These are phyloP conservation scores for Sesia apiformis DNA, from an alignment of 2,888 invertebrate species.

Conservation along the genomic window DNA sequence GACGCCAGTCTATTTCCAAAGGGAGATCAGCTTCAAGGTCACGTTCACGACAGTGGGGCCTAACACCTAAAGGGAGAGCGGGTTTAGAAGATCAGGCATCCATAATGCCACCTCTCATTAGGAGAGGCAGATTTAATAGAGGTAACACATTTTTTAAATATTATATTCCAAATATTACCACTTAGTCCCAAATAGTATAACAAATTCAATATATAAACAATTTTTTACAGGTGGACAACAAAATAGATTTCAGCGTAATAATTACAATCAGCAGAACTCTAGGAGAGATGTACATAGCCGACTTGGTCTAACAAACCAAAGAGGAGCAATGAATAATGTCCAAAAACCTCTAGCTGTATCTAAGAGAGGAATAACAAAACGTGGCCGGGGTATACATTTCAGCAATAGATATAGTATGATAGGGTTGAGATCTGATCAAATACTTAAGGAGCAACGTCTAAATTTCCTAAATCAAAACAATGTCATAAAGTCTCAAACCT, in stretches of 20 bases:
- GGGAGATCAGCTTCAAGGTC: constrained; percentile 45
- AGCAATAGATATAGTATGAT: constrained; percentile 52
- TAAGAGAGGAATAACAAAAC: constrained; percentile 59
- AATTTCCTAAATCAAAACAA: constrained; percentile 38
- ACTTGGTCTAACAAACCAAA: constrained; percentile 45
- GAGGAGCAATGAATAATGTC: constrained; percentile 32
- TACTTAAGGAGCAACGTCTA: constrained; percentile 48
- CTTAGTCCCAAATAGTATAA: no score
- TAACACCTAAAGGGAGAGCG: constrained; percentile 58
- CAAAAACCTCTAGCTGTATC: constrained; percentile 49
- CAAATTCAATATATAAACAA: background rate
- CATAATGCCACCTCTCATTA: constrained; percentile 39
- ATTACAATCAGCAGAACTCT: constrained; percentile 39
- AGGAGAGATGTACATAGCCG: constrained; percentile 42
- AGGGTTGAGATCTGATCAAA: constrained; percentile 65
- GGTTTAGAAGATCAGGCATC: constrained; percentile 40
- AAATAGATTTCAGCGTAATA: constrained; percentile 35
- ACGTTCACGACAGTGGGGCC: constrained; percentile 43
- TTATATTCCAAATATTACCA: background rate
- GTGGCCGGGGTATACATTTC: constrained; percentile 51
- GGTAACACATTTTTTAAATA: constrained; percentile 11
- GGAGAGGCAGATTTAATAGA: constrained; percentile 34
- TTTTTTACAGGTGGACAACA: constrained; percentile 38
- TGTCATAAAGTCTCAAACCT: constrained; percentile 59
- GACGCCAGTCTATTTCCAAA: constrained; percentile 35